Conservation (phyloP, 2,797 vertebrate genomes). For the Enteromius argenteus region DNA sequence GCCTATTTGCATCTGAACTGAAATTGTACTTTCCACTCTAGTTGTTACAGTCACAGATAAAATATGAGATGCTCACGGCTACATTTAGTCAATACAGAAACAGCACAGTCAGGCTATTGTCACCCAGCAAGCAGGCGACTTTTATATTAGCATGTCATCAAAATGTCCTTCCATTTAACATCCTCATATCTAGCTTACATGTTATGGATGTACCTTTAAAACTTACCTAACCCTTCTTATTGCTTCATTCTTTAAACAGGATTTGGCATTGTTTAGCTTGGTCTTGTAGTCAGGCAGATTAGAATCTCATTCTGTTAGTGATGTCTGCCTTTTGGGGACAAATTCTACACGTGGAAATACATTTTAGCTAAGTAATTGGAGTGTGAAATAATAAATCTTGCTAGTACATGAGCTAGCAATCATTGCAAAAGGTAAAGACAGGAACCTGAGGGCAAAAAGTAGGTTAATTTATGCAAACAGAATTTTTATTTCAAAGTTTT, state of each 20-base stretch:
- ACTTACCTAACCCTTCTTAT: constrained; percentile 22
- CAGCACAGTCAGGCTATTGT: constrained; percentile 57
- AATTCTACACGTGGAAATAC: constrained; percentile 46
- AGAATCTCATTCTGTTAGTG: constrained; percentile 60
- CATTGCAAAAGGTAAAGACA: neutral
- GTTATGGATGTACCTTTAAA: constrained; percentile 32
- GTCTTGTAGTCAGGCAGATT: constrained; percentile 69
- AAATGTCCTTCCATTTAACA: constrained; percentile 33
- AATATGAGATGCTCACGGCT: constrained; percentile 65
- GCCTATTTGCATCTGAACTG: constrained; percentile 66
- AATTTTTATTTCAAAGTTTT: neutral
- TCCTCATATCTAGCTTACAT: constrained; percentile 23
- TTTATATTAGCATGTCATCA: constrained; percentile 49
- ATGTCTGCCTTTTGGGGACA: constrained; percentile 55
- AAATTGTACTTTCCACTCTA: constrained; percentile 74
- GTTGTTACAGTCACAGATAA: constrained; percentile 66
- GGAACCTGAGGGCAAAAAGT: neutral
- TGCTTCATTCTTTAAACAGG: constrained; percentile 30
- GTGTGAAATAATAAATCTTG: constrained; percentile 31
- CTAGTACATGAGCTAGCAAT: constrained; percentile 5
- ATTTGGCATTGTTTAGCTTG: constrained; percentile 56
- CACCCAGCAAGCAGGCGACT: constrained; percentile 53
- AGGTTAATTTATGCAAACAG: neutral
- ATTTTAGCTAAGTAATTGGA: neutral
- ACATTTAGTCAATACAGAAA: constrained; percentile 66